Conservation (phyloP, 2,797 vertebrate species). For the Sebastes miniatus region DNA sequence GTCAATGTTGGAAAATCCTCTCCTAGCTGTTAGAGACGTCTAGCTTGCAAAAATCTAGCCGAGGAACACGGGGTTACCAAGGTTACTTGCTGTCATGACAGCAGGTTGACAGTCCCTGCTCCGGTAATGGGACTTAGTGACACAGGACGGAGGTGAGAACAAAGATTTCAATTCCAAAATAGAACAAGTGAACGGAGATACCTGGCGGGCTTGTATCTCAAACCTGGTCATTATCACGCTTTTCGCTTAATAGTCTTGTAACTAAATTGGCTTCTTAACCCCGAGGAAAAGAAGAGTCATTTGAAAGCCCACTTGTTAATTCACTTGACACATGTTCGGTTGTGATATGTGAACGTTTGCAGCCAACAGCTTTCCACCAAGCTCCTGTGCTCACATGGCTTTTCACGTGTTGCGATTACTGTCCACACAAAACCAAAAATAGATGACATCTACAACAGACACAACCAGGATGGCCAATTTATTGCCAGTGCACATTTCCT, state of each 20-base stretch:
- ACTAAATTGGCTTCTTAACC: background rate
- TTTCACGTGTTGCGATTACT: background rate
- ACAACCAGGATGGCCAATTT: background rate
- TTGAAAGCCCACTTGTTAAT: background rate
- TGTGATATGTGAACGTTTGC: background rate
- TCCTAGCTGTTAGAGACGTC: background rate
- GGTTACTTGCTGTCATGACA: slow-evolving; percentile 34
- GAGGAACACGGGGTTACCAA: slow-evolving; percentile 14
- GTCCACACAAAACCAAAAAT: background rate
- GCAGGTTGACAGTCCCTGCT: slow-evolving; percentile 44
- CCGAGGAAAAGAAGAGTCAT: background rate
- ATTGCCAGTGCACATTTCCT: background rate
- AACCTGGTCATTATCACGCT: slow-evolving; percentile 34
- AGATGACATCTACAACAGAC: background rate
- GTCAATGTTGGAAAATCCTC: background rate
- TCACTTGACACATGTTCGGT: background rate
- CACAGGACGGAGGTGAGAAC: slow-evolving; percentile 40
- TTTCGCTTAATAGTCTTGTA: background rate
- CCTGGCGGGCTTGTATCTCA: slow-evolving; percentile 25
- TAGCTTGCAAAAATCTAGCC: slow-evolving; percentile 11
- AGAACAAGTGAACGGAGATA: slow-evolving; percentile 25
- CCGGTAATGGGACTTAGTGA: slow-evolving; percentile 42
- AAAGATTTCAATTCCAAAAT: slow-evolving; percentile 57
- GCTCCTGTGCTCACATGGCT: background rate
- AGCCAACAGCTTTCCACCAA: background rate